Base-by-base conservation (phyloP, 2,888 invertebrate species). In the Erebia ligea region DNA sequence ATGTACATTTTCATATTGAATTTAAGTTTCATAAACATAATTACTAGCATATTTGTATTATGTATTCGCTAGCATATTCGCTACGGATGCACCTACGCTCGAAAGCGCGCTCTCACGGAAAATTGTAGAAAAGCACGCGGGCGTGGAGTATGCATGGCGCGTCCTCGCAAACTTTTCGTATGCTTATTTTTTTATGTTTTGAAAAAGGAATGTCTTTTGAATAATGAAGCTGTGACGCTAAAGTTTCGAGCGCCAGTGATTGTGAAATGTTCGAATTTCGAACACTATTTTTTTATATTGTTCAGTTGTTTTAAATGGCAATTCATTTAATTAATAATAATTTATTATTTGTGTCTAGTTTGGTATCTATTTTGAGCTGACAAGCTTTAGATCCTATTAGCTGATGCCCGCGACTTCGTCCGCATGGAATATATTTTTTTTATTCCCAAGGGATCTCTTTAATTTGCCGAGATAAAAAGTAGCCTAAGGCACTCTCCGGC, bases 71-170 rank as follows among this genome's bases (percentile, higher is more conserved):
- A 68, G 73, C 70, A 69, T 42, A 65, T 65, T 65, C 65, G 68
- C 72, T 70, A 71, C 73, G 79, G 78, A 78, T 81, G 79, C 79
- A 79, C 76, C 79, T 77, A 62, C 81, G 79, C 76, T 82, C 75
- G 74, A 78, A 76, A 76, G 80, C 82, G 83, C 88, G 83, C 82
- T 87, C 88, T 83, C n/a, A 75, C 79, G 89, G 88, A 87, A 90
- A 88, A 88, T 86, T 85, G 85, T 82, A 80, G 82, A 85, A 90
- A 87, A 88, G 88, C 86, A 79, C 79, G 82, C 84, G 77, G 77
- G 82, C 83, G 80, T 85, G 81, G 82, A 83, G 80, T 80, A 80
- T 81, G 81, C 82, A 79, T 78, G 79, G 73, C 80, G 80, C 56
- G 58, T 67, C 67, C 57, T 76, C 76, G 78, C 77, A 79, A 85